Evolutionary conservation across 92 coral and sea anemone genomes (phyloP), one percentile per base, ranked within the genome.

Genomic region (Micromussa lordhowensis): DNA sequence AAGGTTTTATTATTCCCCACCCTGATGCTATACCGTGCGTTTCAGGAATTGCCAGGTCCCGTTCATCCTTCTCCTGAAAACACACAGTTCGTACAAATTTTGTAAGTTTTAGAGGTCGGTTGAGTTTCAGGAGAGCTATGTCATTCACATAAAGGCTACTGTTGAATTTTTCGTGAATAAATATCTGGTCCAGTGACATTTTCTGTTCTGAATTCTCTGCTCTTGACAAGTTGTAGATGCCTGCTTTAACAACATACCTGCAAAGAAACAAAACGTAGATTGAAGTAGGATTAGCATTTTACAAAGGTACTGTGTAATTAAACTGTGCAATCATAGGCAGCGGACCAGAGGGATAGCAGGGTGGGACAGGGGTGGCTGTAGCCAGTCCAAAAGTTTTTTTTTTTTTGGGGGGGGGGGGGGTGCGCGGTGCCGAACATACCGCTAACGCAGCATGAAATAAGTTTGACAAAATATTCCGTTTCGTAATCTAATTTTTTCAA

Each of bases 1-100:
- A 51, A 29, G 53, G 28, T 17, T 78, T 29, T 55, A 88, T 91
- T 15, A 30, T n/a, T 4, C 98, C 96, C 96, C 96, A 95, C 1
- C 98, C 95, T 11, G 94, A 89, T 1, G 85, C 94, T 21, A 80
- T 19, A 2, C 93, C 93, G 24, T 88, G 31, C 19, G 74, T 55
- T 19, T 81, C 75, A 64, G 94, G 81, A 22, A 22, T 77, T 35
- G 88, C 87, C 24, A 88, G 68, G 22, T 82, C 78, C 1, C 55
- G 29, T n/a, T 74, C 78, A 19, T 74, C 86, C 31, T 78, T 73
- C 14, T 70, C 68, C 12, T 92, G 96, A n/a, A 93, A 85, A 48
- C 96, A 93, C 38, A 91, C 59, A 0, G 94, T 84, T 55, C 94
- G 92, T 9, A 81, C 85, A 75, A 76, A 88, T 18, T 57, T 55